Evolutionary conservation across 1,140 invertebrate species (phyloP), one percentile per base, ranked within the genome.

Genomic region (Varroa destructor): DNA sequence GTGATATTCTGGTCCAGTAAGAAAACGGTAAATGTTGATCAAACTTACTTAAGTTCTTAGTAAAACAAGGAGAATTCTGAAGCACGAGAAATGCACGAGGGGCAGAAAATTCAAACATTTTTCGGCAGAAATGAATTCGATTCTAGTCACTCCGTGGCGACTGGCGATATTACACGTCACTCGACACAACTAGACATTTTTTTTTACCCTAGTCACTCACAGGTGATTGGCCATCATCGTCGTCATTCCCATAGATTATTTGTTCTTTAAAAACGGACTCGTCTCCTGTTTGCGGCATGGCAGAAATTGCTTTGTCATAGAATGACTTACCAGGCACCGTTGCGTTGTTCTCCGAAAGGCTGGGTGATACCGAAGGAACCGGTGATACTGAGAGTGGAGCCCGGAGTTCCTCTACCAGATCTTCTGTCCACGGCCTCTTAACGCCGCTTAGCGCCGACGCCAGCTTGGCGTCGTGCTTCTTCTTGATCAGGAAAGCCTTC

Each of bases 401-500:
- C 46, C 40, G 46, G 40, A 46, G 14, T 8, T 40, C 14, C 61
- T 67, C 61, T 2, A 67, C 12, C 2, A 67, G 37, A 3, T 67
- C 61, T 8, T 67, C 61, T 40, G 61, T 67, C 61, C 61, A 67
- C 3, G 61, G 61, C 46, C 61, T 67, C 36, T 67, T 67, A 37
- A 67, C 61, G 40, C 61, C 61, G 8, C 61, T 67, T 12, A 67
- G 40, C 40, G 61, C 61, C 12, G 61, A 67, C 46, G 61, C 61
- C 61, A 67, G 46, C 61, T 67, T 67, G 37, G 72, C 55, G 42
- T 71, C 58, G 55, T 90, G 79, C 73, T 88, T 88, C 79, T 88
- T 87, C 83, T 89, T 88, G 75, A 82, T 82, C 6, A 83, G 78
- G 76, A 84, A 82, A 67, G 81, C 81, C 36, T 81, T 78, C 25